Evolutionary conservation across 2,113 vertebrate genomes (phyloP).

Genomic region (Malurus alboscapulatus): DNA sequence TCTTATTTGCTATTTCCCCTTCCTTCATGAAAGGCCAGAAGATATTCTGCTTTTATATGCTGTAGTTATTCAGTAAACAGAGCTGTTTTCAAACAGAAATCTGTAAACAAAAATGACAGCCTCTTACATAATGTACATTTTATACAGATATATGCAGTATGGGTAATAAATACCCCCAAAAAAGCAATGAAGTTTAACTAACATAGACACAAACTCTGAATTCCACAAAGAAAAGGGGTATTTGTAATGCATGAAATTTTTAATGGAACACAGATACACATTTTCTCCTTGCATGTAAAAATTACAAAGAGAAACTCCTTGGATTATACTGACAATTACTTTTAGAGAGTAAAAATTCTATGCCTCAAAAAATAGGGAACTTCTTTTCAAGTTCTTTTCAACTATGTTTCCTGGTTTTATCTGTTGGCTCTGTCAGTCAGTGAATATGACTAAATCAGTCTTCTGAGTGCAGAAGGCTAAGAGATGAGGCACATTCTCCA

Average conservation of each 20-base stretch:
- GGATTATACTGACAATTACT: not conserved
- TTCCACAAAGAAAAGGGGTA: not conserved
- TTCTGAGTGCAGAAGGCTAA: not conserved
- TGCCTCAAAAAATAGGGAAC: not conserved
- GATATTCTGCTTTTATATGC: not conserved
- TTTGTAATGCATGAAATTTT: not conserved
- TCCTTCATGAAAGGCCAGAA: not conserved
- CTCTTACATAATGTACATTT: not conserved
- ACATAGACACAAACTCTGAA: not conserved
- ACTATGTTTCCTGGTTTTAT: not conserved
- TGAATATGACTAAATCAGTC: not conserved
- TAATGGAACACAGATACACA: not conserved
- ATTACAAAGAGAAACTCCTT: not conserved
- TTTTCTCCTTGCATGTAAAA: not conserved
- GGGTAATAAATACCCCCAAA: not conserved
- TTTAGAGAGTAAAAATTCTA: not conserved
- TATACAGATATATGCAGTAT: not conserved
- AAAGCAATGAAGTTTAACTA: not conserved
- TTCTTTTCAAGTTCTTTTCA: not conserved
- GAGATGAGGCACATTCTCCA: not conserved
- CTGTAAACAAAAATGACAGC: not conserved
- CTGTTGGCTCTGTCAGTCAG: not conserved
- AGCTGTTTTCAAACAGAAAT: not conserved
- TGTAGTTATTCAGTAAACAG: not conserved
- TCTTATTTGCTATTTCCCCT: not conserved